Percentiles rank a stretch among this genome's conserved stretches.
Conservation (phyloP, 2,113 vertebrate genomes). For the Arvicanthis niloticus region DNA sequence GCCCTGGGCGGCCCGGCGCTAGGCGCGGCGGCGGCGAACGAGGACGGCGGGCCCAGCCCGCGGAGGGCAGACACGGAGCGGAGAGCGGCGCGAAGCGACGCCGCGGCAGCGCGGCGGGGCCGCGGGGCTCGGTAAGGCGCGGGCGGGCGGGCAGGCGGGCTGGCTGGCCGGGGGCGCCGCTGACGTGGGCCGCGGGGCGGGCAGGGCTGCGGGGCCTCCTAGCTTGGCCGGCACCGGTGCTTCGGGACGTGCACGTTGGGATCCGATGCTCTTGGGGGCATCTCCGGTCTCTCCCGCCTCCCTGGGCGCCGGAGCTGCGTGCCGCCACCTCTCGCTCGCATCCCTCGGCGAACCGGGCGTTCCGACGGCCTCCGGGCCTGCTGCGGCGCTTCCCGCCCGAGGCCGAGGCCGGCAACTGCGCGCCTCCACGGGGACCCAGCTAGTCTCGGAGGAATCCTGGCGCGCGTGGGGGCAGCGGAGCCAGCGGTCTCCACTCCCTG, state of each 20-base stretch:
- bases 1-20: constrained; percentile 59
- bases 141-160: background rate
- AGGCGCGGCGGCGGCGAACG: constrained; percentile 51
- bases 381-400: background rate
- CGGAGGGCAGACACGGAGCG: constrained; percentile 76
- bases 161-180: constrained; percentile 62
- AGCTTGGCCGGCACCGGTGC: background rate
- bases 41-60: constrained; percentile 68
- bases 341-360: background rate
- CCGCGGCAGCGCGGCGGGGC: constrained; percentile 80
- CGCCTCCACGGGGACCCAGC: background rate
- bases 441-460: background rate
- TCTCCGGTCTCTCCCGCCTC: constrained; percentile 38
- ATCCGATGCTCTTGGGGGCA: constrained; percentile 17
- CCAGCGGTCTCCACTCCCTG: background rate
- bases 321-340: background rate
- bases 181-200: constrained; percentile 67
- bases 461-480: background rate
- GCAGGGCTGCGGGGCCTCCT: constrained; percentile 24
- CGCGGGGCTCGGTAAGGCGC: constrained; percentile 77
- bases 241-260: background rate
- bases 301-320: background rate
- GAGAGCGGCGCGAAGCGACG: constrained; percentile 73
- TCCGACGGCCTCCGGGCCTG: constrained; percentile 43
- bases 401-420: background rate